phyloP scores from a whole-genome alignment of 2,113 vertebrate genomes.

The Corvus moneduloides region DNA sequence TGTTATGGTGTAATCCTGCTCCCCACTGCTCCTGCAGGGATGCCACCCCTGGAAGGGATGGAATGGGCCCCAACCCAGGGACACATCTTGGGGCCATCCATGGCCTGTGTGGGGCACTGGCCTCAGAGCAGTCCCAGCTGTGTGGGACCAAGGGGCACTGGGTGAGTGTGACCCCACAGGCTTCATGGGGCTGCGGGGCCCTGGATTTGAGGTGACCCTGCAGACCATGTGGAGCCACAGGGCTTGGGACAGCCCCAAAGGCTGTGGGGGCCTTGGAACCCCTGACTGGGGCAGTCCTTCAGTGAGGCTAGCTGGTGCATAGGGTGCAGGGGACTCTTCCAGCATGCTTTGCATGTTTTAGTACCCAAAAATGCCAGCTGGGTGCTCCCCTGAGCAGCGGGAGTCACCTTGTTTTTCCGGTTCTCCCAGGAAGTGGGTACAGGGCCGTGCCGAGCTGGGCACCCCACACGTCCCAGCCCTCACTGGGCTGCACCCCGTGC shows the following conservation, averaged over 20 bases:
- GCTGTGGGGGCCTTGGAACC: not conserved
- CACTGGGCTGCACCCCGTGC: rapidly evolving
- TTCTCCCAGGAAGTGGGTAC: not conserved
- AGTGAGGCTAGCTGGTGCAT: not conserved
- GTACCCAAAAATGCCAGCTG: not conserved
- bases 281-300: not conserved
- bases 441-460: not conserved
- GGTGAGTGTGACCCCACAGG: not conserved
- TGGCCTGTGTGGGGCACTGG: not conserved
- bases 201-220: not conserved
- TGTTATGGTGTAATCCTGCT: not conserved
- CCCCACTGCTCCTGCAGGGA: not conserved
- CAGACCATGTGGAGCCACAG: not conserved
- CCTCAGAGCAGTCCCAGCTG: not conserved
- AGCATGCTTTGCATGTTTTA: not conserved
- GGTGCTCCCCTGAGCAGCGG: not conserved
- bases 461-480: not conserved
- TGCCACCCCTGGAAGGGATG: not conserved
- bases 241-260: not conserved
- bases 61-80: not conserved
- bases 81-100: not conserved
- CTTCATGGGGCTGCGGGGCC: not conserved
- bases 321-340: too few species aligned
- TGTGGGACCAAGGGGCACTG: too few species aligned
- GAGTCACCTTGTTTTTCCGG: not conserved